These are phyloP conservation scores for Corythaeola cristata DNA, from an alignment of 2,113 vertebrate genomes.

Conservation along the genomic window DNA sequence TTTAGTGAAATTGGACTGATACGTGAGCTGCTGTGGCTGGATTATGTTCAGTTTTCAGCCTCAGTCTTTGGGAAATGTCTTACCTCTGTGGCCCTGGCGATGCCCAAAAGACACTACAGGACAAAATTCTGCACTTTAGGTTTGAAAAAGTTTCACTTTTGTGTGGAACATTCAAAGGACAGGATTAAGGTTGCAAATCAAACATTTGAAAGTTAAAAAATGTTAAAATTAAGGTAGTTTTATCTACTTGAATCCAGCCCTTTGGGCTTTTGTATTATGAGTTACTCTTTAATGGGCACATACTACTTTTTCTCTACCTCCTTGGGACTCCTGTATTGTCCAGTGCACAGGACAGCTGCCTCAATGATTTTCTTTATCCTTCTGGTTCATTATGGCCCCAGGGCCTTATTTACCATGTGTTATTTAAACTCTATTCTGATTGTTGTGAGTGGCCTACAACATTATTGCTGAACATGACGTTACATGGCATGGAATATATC, in stretches of 20 bases:
- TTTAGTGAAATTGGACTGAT: neutral
- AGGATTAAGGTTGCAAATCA: neutral
- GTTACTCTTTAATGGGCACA: neutral
- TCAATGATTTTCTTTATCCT: neutral
- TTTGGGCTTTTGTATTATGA: neutral
- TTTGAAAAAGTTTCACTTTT: neutral
- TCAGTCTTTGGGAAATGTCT: neutral
- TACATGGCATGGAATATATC: neutral
- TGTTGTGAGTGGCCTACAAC: neutral
- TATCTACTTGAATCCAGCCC: neutral
- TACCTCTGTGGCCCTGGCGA: fast-evolving
- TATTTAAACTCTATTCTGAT: neutral
- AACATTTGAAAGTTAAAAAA: neutral
- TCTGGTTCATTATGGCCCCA: neutral
- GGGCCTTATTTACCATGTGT: neutral
- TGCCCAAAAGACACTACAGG: neutral
- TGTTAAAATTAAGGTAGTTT: neutral
- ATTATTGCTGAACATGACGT: neutral
- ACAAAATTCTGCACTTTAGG: neutral
- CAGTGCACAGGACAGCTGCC: neutral
- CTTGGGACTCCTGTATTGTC: neutral
- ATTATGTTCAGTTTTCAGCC: neutral
- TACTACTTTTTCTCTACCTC: neutral
- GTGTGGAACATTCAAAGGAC: neutral
- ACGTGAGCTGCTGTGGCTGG: neutral